Percentiles rank a stretch among this genome's conserved stretches.
Conservation (phyloP, 2,113 vertebrate species). For the Pardalotus punctatus region DNA sequence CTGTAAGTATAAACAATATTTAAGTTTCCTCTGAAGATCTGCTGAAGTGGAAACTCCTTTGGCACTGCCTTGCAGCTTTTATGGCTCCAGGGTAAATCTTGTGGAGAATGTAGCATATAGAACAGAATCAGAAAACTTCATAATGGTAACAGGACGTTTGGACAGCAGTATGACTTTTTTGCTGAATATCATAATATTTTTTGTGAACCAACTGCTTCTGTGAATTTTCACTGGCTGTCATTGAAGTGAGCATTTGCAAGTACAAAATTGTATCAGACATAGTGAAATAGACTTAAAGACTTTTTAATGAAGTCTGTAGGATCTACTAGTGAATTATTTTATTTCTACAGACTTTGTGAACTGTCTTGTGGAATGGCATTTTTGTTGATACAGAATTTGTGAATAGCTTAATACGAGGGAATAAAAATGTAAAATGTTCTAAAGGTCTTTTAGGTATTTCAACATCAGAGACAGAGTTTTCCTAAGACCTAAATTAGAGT, state of each 20-base stretch:
- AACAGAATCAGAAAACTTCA: not conserved
- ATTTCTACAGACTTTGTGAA: not conserved
- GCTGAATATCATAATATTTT: not conserved
- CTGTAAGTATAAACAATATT: constrained; percentile 34
- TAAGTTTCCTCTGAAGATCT: constrained; percentile 7
- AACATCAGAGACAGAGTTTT: not conserved
- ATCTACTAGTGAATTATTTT: not conserved
- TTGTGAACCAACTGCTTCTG: not conserved
- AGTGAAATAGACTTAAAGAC: not conserved
- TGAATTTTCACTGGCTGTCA: not conserved
- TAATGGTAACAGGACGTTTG: not conserved
- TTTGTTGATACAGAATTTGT: not conserved
- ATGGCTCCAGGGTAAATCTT: not conserved
- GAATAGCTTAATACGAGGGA: not conserved
- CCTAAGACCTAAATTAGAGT: not conserved
- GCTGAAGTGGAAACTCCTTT: constrained; percentile 46
- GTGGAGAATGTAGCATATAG: not conserved
- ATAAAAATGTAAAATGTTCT: not conserved
- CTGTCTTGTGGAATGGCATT: not conserved
- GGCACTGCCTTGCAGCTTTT: not conserved
- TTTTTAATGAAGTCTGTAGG: not conserved
- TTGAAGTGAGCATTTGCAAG: not conserved
- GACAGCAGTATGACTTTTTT: not conserved
- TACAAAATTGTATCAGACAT: not conserved
- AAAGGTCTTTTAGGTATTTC: not conserved